Conservation (phyloP, 35 echinoderm and acorn worm genomes). For the Eucidaris tribuloides region DNA sequence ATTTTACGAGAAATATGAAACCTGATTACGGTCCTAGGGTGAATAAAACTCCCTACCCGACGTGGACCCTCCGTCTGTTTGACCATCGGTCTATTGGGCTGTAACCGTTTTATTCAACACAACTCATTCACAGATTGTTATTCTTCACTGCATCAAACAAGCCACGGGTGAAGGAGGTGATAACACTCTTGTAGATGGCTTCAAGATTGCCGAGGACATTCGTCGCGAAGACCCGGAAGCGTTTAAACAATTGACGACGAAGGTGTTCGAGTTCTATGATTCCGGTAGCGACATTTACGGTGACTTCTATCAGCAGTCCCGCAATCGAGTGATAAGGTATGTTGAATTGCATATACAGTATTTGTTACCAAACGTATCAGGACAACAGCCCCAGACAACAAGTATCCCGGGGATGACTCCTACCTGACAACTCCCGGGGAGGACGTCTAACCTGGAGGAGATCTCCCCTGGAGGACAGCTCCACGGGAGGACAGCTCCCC, state of each 20-base stretch:
- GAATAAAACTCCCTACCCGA: no score
- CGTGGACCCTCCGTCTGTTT: no score
- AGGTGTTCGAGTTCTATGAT: slow-evolving; percentile 39
- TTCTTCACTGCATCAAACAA: slow-evolving; percentile 63
- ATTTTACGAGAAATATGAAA: not conserved
- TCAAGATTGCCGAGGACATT: slow-evolving; percentile 32
- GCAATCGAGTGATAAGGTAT: slow-evolving; percentile 49
- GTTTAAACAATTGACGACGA: slow-evolving; percentile 15
- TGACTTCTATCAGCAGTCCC: slow-evolving; percentile 9
- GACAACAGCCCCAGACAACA: no score
- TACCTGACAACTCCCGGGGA: not conserved
- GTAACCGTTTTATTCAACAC: not conserved
- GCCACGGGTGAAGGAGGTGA: slow-evolving; percentile 16
- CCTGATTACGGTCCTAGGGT: not conserved
- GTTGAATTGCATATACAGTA: not conserved
- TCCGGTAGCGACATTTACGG: slow-evolving; percentile 21
- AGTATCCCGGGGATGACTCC: no score
- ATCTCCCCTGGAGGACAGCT: no score
- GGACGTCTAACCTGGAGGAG: not conserved
- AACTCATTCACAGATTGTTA: slow-evolving; percentile 18
- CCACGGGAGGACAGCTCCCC: no score
- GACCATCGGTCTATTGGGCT: no score
- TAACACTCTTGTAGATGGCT: slow-evolving; percentile 40
- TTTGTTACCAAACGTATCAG: not conserved
- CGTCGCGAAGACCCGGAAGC: slow-evolving; percentile 31